Evolutionary conservation across 1,140 invertebrate species (phyloP), one percentile per base, ranked within the genome.

Genomic region (Linepithema humile): DNA sequence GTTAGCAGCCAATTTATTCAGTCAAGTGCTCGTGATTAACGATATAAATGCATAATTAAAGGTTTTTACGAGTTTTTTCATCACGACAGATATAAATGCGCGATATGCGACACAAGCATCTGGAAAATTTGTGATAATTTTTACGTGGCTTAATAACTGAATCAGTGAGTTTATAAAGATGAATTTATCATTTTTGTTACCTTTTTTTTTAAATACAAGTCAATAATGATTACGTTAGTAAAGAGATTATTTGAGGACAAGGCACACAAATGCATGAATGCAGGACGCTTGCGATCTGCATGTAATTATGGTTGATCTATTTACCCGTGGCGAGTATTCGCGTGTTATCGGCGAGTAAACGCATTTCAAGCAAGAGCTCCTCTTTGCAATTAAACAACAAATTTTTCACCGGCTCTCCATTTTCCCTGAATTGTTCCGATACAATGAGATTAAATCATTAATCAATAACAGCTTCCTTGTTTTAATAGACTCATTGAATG

Each of bases 251-350:
- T 75, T 64, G 40, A 62, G 57, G 4, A 50, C 64, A 4, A 64
- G 29, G 0, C 9, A 29, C 17, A 10, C 48, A 64, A 45, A 64
- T 64, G 12, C 57, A 62, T 23, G 26, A 45, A 23, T n/a, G 29
- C 43, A 23, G 12, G n/a, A 29, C 40, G 10, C 45, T 62, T 48
- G n/a, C 40, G 5, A 48, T 64, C 57, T 62, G 20, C 55, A 20
- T 75, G n/a, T 75, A 75, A 75, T 48, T 75, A 75, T 75, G 20
- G 57, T 40, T 23, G 26, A 12, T 23, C 57, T 75, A 48, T 64
- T 75, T 75, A 15, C 29, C 48, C 40, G 17, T 20, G n/a, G 1
- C 17, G 40, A 50, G 29, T 48, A 64, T 7, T 75, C 10, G 40
- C 10, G 55, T 1, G 10, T 12, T 75, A 62, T 60, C 23, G 26